Evolutionary conservation across 2,797 vertebrate genomes (phyloP).

Genomic region (Eulemur coronatus): DNA sequence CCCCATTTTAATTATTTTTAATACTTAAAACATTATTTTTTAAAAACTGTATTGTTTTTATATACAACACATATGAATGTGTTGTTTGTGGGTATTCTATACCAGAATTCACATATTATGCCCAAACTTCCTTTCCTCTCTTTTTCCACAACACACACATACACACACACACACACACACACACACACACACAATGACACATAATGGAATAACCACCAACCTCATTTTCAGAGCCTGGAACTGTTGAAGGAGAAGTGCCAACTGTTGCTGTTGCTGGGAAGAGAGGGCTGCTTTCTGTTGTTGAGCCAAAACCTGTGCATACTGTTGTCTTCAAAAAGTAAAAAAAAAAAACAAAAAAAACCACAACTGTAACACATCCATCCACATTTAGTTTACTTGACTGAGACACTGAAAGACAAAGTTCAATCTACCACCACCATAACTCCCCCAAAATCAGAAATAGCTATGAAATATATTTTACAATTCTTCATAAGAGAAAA

Average conservation of each 20-base stretch:
- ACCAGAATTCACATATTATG: not conserved
- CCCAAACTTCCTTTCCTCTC: not conserved
- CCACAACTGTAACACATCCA: constrained; percentile 42
- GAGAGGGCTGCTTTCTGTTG: constrained; percentile 97
- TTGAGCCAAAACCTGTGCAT: constrained; percentile 93
- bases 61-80: not conserved
- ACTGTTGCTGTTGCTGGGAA: constrained; percentile 96
- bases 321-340: constrained; percentile 92
- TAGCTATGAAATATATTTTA: constrained; percentile 10
- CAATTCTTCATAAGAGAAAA: not conserved
- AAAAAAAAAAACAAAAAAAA: constrained; percentile 25
- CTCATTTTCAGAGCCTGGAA: constrained; percentile 97
- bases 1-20: not conserved
- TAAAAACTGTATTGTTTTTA: not conserved
- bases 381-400: constrained; percentile 19
- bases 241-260: constrained; percentile 94
- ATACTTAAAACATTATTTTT: not conserved
- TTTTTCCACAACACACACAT: not conserved
- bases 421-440: not conserved
- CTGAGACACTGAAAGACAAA: constrained; percentile 12
- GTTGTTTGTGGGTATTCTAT: not conserved
- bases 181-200: not conserved
- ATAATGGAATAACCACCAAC: constrained; percentile 79
- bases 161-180: too few relatives aligned
- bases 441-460: not conserved